These are phyloP conservation scores for Anolis apletophallus DNA, from an alignment of 2,797 vertebrate genomes.

Conservation along the genomic window DNA sequence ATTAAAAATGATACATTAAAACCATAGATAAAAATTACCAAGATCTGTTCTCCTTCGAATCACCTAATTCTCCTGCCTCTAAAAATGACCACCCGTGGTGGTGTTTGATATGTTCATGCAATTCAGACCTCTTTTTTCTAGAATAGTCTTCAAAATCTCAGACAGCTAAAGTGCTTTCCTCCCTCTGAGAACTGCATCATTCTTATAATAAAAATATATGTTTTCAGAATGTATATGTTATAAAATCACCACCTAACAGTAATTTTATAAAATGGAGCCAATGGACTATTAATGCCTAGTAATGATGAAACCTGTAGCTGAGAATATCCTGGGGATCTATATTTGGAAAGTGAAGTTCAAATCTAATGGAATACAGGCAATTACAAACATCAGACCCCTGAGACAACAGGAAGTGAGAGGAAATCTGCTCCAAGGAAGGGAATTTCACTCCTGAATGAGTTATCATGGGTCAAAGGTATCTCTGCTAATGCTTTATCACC, in stretches of 20 bases:
- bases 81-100: background rate
- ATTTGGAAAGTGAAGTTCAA: background rate
- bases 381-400: too few relatives aligned
- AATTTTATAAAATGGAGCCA: too few relatives aligned
- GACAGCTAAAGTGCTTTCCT: background rate
- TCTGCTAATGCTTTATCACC: too few relatives aligned
- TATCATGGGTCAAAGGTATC: too few relatives aligned
- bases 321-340: background rate
- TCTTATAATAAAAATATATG: background rate
- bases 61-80: background rate
- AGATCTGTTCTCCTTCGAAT: background rate
- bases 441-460: too few relatives aligned
- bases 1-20: background rate
- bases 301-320: background rate
- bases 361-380: background rate
- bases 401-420: too few relatives aligned
- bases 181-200: background rate
- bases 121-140: background rate
- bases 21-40: too few relatives aligned
- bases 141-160: background rate
- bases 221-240: background rate
- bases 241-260: too few relatives aligned
- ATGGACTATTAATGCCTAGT: background rate
- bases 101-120: background rate
- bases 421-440: too few relatives aligned